phyloP scores from a whole-genome alignment of 37 sponge, comb jelly and placozoan genomes.

The Theonella swinhoei region DNA sequence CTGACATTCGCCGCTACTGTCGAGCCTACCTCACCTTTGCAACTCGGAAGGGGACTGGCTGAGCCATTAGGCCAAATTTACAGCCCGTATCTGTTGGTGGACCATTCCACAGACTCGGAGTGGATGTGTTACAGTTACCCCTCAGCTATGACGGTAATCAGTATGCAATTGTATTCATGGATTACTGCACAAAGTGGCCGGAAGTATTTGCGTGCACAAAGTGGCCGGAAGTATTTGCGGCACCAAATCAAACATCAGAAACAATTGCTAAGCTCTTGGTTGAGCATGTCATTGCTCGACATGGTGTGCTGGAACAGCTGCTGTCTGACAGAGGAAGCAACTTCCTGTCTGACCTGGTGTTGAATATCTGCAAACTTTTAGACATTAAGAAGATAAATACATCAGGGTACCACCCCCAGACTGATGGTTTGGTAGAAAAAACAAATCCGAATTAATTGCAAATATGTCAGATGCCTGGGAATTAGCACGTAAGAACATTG shows the following conservation, averaged over 20 bases:
- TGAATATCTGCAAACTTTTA: slow-evolving; percentile 4
- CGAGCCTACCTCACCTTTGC: slow-evolving; percentile 30
- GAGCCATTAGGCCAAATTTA: background rate
- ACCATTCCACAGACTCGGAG: slow-evolving; percentile 47
- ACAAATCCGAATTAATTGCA: too few species aligned
- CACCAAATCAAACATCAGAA: background rate
- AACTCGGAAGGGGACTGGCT: background rate
- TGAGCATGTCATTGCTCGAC: slow-evolving; percentile 7
- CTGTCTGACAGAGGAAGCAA: slow-evolving; percentile 12
- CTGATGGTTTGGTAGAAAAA: slow-evolving; percentile 6
- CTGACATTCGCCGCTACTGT: slow-evolving; percentile 30
- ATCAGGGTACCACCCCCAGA: slow-evolving; percentile 9
- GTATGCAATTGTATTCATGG: slow-evolving; percentile 22
- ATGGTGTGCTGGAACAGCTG: slow-evolving; percentile 25
- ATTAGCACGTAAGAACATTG: too few species aligned
- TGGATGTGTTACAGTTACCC: slow-evolving; percentile 57
- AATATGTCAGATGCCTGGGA: too few species aligned
- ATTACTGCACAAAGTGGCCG: slow-evolving; percentile 25
- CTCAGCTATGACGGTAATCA: slow-evolving; percentile 11
- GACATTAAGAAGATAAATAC: slow-evolving; percentile 26
- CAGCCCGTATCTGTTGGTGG: slow-evolving; percentile 11
- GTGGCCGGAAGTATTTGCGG: slow-evolving; percentile 43
- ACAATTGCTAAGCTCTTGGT: slow-evolving; percentile 27
- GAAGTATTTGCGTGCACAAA: slow-evolving; percentile 33
- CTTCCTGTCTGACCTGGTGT: slow-evolving; percentile 7